phyloP scores from a whole-genome alignment of 1,140 invertebrate genomes.

The Fopius arisanus region DNA sequence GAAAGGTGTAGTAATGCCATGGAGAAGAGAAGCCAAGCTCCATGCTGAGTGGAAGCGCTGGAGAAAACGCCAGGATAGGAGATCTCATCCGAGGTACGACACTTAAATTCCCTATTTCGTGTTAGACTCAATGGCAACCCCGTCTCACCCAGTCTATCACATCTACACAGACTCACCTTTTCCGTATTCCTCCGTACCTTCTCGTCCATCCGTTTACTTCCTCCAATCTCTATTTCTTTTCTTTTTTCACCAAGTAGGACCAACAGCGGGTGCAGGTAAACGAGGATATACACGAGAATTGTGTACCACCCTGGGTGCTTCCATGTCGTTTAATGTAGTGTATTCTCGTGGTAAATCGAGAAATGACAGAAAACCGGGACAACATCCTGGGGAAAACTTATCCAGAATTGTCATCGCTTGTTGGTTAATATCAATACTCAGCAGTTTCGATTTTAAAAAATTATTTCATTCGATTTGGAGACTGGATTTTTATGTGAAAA shows the following conservation, averaged over 20 bases:
- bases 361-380: background rate
- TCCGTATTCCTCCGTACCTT: slow-evolving; percentile 23
- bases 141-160: slow-evolving; percentile 31
- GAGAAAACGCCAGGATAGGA: slow-evolving; percentile 22
- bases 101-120: slow-evolving; percentile 55
- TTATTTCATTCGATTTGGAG: too few species aligned
- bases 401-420: slow-evolving; percentile 25
- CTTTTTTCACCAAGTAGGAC: background rate
- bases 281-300: background rate
- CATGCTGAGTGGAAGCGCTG: background rate
- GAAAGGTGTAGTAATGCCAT: slow-evolving; percentile 11
- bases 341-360: slow-evolving; percentile 16
- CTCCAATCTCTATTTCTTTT: slow-evolving; percentile 27
- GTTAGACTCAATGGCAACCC: slow-evolving; percentile 41
- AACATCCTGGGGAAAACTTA: background rate
- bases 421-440: too few species aligned
- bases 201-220: slow-evolving; percentile 27
- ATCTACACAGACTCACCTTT: slow-evolving; percentile 17
- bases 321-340: slow-evolving; percentile 17
- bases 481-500: too few species aligned
- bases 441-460: too few species aligned
- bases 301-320: background rate
- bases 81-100: slow-evolving; percentile 47
- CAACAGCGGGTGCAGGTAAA: background rate
- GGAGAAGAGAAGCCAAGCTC: slow-evolving; percentile 17